Evolutionary conservation across 1,140 invertebrate species (phyloP).

Genomic region (Leptinotarsa lineolata): DNA sequence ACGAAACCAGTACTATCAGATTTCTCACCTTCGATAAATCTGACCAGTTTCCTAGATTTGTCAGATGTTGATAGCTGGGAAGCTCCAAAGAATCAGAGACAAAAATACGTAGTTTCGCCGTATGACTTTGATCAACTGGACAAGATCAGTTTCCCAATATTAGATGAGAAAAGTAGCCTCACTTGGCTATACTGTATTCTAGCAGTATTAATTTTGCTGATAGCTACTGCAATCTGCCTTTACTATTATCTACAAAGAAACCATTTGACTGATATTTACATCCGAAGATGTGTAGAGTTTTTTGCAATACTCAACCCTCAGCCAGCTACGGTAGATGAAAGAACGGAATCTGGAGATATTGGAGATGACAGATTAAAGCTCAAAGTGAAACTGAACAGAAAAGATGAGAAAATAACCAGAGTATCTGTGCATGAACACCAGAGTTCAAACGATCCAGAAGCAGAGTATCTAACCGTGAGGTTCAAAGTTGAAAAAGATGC

Average conservation of each 20-base stretch:
- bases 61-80: neutral
- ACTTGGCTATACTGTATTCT: neutral
- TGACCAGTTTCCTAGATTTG: neutral
- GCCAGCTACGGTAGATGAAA: neutral
- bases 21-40: neutral
- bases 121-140: neutral
- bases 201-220: neutral
- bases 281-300: neutral
- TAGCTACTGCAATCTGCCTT: neutral
- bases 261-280: neutral
- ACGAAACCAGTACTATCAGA: constrained; percentile 3
- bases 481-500: constrained; percentile 4
- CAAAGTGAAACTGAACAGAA: constrained; percentile 8
- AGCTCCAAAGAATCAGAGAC: neutral
- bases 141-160: neutral
- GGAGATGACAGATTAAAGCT: neutral
- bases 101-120: neutral
- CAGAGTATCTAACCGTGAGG: neutral
- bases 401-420: neutral
- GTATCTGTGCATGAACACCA: neutral
- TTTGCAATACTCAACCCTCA: neutral
- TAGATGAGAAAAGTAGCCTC: neutral
- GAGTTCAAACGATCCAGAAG: constrained; percentile 7
- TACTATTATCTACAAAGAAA: too few species aligned
- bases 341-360: neutral